Evolutionary conservation across 1,140 invertebrate genomes (phyloP).

Genomic region (Lordiphosa stackelbergi): DNA sequence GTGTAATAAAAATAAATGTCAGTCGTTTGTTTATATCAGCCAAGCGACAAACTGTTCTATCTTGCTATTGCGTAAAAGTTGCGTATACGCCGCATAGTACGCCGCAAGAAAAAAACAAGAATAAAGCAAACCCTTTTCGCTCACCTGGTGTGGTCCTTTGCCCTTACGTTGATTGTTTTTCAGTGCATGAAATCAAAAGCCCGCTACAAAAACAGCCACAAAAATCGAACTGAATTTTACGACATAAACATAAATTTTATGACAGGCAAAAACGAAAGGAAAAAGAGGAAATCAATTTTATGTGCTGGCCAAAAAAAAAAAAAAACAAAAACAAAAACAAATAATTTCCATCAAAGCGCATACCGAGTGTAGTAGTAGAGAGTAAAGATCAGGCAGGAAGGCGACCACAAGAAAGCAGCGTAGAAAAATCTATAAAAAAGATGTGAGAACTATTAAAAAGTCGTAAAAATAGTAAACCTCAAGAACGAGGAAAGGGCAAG

Average conservation of each 20-base stretch:
- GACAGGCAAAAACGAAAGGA: slow-evolving; percentile 49
- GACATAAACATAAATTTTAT: slow-evolving; percentile 77
- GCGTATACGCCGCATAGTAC: slow-evolving; percentile 30
- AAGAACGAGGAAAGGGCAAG: neutral
- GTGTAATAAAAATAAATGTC: slow-evolving; percentile 77
- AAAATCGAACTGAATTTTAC: slow-evolving; percentile 74
- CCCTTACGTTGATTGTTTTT: slow-evolving; percentile 16
- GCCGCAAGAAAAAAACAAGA: slow-evolving; percentile 3
- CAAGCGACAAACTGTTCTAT: slow-evolving; percentile 47
- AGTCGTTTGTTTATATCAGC: slow-evolving; percentile 77
- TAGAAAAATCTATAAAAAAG: slow-evolving; percentile 68
- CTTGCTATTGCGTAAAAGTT: slow-evolving; percentile 9
- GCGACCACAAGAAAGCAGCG: slow-evolving; percentile 42
- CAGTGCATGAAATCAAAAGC: slow-evolving; percentile 45
- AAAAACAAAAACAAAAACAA: slow-evolving; percentile 50
- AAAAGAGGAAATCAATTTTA: slow-evolving; percentile 74
- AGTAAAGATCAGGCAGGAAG: neutral
- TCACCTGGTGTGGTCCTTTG: slow-evolving; percentile 37
- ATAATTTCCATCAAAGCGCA: slow-evolving; percentile 50
- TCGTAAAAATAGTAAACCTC: slow-evolving; percentile 56
- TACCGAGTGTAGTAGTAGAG: neutral
- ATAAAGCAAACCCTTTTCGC: slow-evolving; percentile 41
- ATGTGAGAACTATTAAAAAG: slow-evolving; percentile 77
- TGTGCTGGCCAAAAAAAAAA: slow-evolving; percentile 65
- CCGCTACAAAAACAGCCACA: slow-evolving; percentile 32